These are phyloP conservation scores for Metopia argyrocephala DNA, from an alignment of 2,888 invertebrate species.

Conservation along the genomic window DNA sequence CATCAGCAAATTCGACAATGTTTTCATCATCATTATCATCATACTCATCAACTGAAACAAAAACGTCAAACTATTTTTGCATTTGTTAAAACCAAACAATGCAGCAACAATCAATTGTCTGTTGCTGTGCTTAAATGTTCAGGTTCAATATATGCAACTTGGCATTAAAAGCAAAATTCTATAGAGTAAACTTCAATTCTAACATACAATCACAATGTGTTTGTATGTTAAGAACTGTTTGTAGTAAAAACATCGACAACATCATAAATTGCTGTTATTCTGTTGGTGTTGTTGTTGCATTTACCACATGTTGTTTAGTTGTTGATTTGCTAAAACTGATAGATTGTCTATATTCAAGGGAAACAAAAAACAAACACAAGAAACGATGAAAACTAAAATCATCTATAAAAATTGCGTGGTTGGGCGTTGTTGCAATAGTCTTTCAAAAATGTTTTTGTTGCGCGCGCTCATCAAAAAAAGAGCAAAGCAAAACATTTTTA, in stretches of 20 bases:
- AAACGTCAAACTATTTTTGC: constrained; percentile 72
- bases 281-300: constrained; percentile 51
- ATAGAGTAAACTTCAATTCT: not conserved
- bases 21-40: constrained; percentile 66
- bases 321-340: constrained; percentile 72
- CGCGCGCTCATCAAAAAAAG: constrained; percentile 46
- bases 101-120: not conserved
- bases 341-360: constrained; percentile 67
- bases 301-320: constrained; percentile 65
- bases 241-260: constrained; percentile 71
- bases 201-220: not conserved
- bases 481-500: constrained; percentile 28
- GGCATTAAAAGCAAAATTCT: constrained; percentile 22
- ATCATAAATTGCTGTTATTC: constrained; percentile 73
- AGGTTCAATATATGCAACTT: constrained; percentile 44
- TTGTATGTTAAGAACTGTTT: constrained; percentile 54
- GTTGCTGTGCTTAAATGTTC: constrained; percentile 22
- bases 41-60: constrained; percentile 63
- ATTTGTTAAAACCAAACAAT: constrained; percentile 66
- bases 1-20: constrained; percentile 42
- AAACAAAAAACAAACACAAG: constrained; percentile 29
- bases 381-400: constrained; percentile 39
- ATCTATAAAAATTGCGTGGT: constrained; percentile 65
- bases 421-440: constrained; percentile 58
- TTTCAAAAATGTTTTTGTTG: constrained; percentile 31